phyloP scores from a whole-genome alignment of 2,888 invertebrate genomes.

The Esperia sulphurella region DNA sequence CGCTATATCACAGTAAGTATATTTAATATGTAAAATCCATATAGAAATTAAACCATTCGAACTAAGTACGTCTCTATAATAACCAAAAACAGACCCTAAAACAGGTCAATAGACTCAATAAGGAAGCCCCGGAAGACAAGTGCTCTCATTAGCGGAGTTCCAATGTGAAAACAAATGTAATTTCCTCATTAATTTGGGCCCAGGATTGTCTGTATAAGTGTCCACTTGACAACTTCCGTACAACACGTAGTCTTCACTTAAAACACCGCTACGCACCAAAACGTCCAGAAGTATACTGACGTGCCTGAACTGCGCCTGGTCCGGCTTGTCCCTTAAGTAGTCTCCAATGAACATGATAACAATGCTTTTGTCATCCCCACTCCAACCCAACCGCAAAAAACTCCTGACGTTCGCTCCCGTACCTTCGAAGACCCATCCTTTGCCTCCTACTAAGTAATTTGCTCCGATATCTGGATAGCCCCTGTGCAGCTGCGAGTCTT shows the following conservation, averaged over 20 bases:
- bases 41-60: too few species aligned
- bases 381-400: conserved; percentile 3
- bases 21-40: too few species aligned
- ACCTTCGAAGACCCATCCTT: conserved; percentile 14
- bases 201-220: conserved; percentile 6
- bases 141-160: not conserved
- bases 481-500: not conserved
- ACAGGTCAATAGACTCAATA: too few species aligned
- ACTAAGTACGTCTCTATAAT: too few species aligned
- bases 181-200: not conserved
- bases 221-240: conserved; percentile 1
- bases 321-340: conserved; percentile 8
- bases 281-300: not conserved
- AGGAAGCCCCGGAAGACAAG: not conserved
- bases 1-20: too few species aligned
- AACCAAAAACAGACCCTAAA: too few species aligned
- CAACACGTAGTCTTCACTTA: not conserved
- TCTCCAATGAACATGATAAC: conserved; percentile 16
- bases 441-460: conserved; percentile 16
- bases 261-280: not conserved
- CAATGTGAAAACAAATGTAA: not conserved
- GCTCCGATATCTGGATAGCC: conserved; percentile 12
- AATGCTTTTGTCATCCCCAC: conserved; percentile 6
- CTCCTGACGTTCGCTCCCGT: conserved; percentile 14
- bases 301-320: conserved; percentile 1